Base-by-base conservation (phyloP, 2,888 invertebrate species). In the Lordiphosa fenestrarum region DNA sequence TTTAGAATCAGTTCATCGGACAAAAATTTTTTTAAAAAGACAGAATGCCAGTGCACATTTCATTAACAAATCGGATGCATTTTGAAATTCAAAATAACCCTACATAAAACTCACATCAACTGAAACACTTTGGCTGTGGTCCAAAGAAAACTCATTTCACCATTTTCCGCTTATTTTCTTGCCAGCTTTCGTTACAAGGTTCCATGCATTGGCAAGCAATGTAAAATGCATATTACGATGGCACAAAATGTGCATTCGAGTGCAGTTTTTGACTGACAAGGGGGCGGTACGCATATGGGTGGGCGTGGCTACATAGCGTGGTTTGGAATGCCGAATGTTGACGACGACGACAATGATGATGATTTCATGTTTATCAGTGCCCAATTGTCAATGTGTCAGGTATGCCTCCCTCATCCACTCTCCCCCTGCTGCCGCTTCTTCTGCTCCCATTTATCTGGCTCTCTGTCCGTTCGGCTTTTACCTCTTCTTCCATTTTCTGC, bases 181-280 rank as follows among this genome's bases (percentile, higher is more conserved):
- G 30, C 21, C 25, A 13, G 23, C n/a, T 13, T 49, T 15, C 9
- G 36, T 44, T 57, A 40, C 41, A 58, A 56, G 51, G 63, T 61
- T 81, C 61, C 61, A 66, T 67, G 54, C 60, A 71, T 58, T 64
- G 41, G 54, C 36, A 49, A 40, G 48, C 55, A 58, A 62, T 69
- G 66, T 64, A 54, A 69, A 72, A 67, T 67, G 46, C 53, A 56
- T 58, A 61, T 59, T 49, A 60, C 64, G 67, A 64, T 58, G 36
- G 54, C 64, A 65, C 63, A 71, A 70, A 81, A 69, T 74, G 78
- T 73, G 66, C 82, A 73, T 56, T 69, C 62, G 66, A 74, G 64
- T 73, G 75, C 68, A 72, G 39, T 68, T 72, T 66, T 67, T 71
- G 65, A 59, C 50, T 70, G 74, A 77, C 78, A 35, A 39, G 48